Base-by-base conservation (phyloP, 2,888 invertebrate species). In the Eupeodes luniger region DNA sequence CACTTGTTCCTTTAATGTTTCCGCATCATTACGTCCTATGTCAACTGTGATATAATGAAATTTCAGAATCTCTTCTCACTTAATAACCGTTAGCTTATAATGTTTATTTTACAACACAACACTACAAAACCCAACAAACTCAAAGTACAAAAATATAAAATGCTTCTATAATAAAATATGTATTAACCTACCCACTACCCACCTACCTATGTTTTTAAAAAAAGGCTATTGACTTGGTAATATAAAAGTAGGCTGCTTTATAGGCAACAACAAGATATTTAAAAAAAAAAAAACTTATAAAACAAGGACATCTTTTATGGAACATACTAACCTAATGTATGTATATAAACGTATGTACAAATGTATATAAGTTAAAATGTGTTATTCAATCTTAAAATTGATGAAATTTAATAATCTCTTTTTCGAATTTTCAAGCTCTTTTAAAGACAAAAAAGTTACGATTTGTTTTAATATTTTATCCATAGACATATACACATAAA, bases 31-130 rank as follows among this genome's bases (percentile, higher is more conserved):
- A 66, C 64, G 59, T 83, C 53, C 76, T 79, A 75, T 82, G 79
- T 83, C 86, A 86, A 80, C 79, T 83, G 70, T 72, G 76, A 76
- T 59, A 80, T 86, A 86, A 86, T 83, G 83, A 74, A 83, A 83
- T 86, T 83, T 83, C 70, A 76, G 40, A 59, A 66, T 47, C 79
- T 79, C 40, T 51, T 62, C 51, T 47, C 49, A 36, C 61, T 57
- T 59, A 70, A 81, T 76, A 70, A 64, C 62, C 75, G 57, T 66
- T 61, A 74, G 74, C 78, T 78, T 78, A 86, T 86, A 78, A 81
- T 78, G 74, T 79, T 75, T 81, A 62, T 62, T 69, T 69, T 49
- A 66, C 47, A 81, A 72, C 67, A 70, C 70, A 55, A 19, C 44
- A 44, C 9, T 5, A 53, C 36, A n/a, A 40, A 62, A n/a, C 10